Percentiles rank a stretch among this genome's conserved stretches.
Evolutionary conservation across 2,113 vertebrate species (phyloP).

Genomic region (Candoia aspera): DNA sequence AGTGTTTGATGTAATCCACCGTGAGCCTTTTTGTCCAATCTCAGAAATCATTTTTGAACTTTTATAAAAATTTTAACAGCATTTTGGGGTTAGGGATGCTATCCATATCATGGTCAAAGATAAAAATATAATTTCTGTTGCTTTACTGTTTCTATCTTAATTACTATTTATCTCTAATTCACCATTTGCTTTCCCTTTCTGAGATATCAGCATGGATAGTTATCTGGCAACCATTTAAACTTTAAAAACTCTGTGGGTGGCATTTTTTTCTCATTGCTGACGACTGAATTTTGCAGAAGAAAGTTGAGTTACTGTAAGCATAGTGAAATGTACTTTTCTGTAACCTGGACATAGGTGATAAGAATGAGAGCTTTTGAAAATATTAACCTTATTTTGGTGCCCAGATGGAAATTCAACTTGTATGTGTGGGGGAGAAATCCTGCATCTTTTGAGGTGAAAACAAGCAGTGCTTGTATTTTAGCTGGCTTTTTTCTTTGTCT

Average conservation of each 20-base stretch:
- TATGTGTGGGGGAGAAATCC: neutral
- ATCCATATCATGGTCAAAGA: neutral
- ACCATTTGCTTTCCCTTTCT: constrained; percentile 24
- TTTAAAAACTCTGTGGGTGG: constrained; percentile 20
- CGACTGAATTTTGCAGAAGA: constrained; percentile 29
- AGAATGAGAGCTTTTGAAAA: constrained; percentile 30
- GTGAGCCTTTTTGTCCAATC: neutral
- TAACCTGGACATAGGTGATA: constrained; percentile 37
- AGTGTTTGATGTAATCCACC: neutral
- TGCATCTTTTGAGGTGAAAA: neutral
- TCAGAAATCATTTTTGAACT: constrained; percentile 3
- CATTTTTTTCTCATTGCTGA: constrained; percentile 25
- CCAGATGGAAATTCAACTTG: constrained; percentile 7
- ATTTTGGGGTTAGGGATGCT: neutral
- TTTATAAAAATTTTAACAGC: neutral
- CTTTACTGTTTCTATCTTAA: constrained; percentile 26
- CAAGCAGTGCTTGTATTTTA: neutral
- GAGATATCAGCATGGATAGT: constrained; percentile 20
- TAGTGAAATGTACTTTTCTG: constrained; percentile 26
- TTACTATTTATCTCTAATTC: constrained; percentile 20
- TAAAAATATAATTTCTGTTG: constrained; percentile 1
- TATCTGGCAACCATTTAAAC: constrained; percentile 27
- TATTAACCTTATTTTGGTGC: constrained; percentile 20
- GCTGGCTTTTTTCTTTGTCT: neutral
- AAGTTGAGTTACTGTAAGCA: constrained; percentile 31